Evolutionary conservation across 2,113 vertebrate genomes (phyloP).

Genomic region (Columba livia): DNA sequence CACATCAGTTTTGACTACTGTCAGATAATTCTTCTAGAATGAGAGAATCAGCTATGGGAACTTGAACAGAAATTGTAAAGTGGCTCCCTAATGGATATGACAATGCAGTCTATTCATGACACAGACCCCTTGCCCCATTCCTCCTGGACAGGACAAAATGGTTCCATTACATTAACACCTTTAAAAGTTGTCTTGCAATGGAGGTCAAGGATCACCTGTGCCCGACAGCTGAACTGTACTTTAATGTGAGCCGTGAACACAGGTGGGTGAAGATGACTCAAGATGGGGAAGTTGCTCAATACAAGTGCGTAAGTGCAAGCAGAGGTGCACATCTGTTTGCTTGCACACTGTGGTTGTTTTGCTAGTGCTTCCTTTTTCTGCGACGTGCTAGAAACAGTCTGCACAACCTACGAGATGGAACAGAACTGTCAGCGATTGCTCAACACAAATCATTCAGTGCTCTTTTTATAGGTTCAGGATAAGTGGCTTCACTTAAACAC

Average conservation of each 20-base stretch:
- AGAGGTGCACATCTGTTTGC: not conserved
- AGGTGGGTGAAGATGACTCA: not conserved
- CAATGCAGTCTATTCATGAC: not conserved
- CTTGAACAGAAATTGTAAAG: not conserved
- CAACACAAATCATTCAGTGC: not conserved
- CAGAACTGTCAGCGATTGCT: not conserved
- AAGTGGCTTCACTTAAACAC: not conserved
- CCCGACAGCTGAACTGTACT: not conserved
- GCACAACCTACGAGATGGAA: not conserved
- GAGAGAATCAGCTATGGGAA: not conserved
- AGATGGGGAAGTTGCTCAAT: rapidly evolving
- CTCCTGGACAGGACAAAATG: not conserved
- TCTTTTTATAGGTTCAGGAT: not conserved
- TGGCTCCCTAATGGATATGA: not conserved
- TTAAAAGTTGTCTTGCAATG: not conserved
- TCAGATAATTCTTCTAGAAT: not conserved
- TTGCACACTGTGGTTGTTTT: not conserved
- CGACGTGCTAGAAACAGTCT: not conserved
- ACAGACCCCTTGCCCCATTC: not conserved
- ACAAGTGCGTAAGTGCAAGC: rapidly evolving
- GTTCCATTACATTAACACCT: not conserved
- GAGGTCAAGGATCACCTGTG: not conserved
- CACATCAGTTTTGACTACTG: not conserved
- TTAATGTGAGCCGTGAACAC: not conserved
- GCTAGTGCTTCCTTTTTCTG: not conserved